These are phyloP conservation scores for Pasiphila rectangulata DNA, from an alignment of 2,888 invertebrate genomes.

Conservation along the genomic window DNA sequence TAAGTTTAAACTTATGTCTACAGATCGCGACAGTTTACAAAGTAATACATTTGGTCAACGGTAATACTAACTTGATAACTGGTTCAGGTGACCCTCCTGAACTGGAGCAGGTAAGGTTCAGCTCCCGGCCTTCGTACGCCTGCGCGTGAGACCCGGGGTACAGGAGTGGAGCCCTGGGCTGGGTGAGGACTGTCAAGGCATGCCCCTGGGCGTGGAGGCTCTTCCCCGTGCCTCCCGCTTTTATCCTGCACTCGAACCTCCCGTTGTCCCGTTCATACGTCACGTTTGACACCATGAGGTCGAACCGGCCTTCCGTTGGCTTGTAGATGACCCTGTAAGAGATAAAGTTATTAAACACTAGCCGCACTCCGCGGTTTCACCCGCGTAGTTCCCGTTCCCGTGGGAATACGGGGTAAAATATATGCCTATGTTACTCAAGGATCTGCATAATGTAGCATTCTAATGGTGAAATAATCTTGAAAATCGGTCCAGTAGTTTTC, in stretches of 20 bases:
- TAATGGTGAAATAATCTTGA: no score
- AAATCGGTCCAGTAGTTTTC: no score
- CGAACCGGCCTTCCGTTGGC: constrained; percentile 91
- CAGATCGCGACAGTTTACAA: no score
- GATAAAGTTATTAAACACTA: no score
- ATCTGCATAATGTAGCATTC: no score
- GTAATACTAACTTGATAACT: constrained; percentile 87
- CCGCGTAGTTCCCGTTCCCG: no score
- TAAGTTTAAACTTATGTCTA: no score
- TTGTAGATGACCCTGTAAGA: constrained; percentile 86
- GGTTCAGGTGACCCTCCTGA: constrained; percentile 95
- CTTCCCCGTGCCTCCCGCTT: constrained; percentile 90
- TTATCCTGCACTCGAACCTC: constrained; percentile 93
- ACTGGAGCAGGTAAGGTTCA: constrained; percentile 90
- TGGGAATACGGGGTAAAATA: no score
- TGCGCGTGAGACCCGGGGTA: constrained; percentile 87
- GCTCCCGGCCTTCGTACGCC: constrained; percentile 89
- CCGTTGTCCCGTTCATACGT: constrained; percentile 95
- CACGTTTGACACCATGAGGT: constrained; percentile 92
- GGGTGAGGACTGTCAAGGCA: constrained; percentile 91
- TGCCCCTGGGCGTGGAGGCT: constrained; percentile 92
- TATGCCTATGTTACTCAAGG: no score
- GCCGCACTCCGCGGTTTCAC: no score
- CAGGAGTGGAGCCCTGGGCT: constrained; percentile 90
- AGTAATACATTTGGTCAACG: no score